phyloP scores from a whole-genome alignment of 2,113 vertebrate genomes.

The Myiagra hebetior region DNA sequence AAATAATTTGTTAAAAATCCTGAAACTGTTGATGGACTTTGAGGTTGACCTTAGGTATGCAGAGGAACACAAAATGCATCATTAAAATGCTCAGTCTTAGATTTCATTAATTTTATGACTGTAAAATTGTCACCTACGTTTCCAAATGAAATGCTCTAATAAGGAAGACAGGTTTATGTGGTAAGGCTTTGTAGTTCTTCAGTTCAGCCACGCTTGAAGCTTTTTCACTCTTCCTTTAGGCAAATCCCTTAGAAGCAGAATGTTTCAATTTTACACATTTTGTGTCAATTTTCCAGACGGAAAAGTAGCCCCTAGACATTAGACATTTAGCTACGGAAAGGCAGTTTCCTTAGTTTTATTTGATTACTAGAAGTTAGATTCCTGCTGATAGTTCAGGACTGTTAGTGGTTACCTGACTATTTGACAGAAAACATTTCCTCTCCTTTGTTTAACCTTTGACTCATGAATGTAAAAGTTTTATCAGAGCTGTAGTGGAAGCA shows the following conservation, averaged over 20 bases:
- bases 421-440: slow-evolving; percentile 85
- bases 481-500: slow-evolving; percentile 77
- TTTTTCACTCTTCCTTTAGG: slow-evolving; percentile 71
- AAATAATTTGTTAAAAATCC: background rate
- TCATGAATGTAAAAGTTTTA: slow-evolving; percentile 83
- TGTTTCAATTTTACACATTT: slow-evolving; percentile 80
- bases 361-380: slow-evolving; percentile 74
- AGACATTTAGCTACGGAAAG: slow-evolving; percentile 71
- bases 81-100: slow-evolving; percentile 75
- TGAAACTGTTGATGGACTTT: background rate
- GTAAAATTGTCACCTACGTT: slow-evolving; percentile 91
- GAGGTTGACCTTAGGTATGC: background rate
- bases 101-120: slow-evolving; percentile 79
- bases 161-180: slow-evolving; percentile 85
- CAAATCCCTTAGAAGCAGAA: slow-evolving; percentile 74
- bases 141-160: slow-evolving; percentile 82
- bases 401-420: slow-evolving; percentile 79
- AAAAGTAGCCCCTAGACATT: slow-evolving; percentile 74
- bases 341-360: slow-evolving; percentile 79
- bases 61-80: slow-evolving; percentile 53
- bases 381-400: slow-evolving; percentile 73
- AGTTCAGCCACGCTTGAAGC: slow-evolving; percentile 69
- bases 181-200: slow-evolving; percentile 79
- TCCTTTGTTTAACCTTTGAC: slow-evolving; percentile 90
- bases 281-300: slow-evolving; percentile 76